A percentile compares a stretch with the other conserved stretches of the same genome.
Conservation (phyloP, 2,113 vertebrate species). For the Suncus etruscus region DNA sequence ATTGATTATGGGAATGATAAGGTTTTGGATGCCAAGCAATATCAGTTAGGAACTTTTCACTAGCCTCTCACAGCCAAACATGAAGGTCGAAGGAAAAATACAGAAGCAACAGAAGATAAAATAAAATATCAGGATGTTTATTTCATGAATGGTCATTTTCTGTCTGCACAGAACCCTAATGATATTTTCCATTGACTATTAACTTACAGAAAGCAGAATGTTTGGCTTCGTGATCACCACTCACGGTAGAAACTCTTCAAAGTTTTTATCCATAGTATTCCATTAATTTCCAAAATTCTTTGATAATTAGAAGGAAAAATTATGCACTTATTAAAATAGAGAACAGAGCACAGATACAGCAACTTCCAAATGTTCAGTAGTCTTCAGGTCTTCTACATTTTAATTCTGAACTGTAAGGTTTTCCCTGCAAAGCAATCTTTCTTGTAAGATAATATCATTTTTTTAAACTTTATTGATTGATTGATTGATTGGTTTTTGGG, state of each 20-base stretch:
- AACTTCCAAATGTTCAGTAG: conserved; percentile 18
- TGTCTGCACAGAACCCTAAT: background rate
- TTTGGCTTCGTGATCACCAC: background rate
- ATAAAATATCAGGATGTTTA: conserved; percentile 9
- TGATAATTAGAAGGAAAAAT: background rate
- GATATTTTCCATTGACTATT: background rate
- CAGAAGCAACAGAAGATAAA: conserved; percentile 20
- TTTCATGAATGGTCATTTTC: background rate
- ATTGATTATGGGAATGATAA: conserved; percentile 71
- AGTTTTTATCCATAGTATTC: background rate
- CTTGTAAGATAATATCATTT: background rate
- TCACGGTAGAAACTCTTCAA: background rate
- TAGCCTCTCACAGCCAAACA: conserved; percentile 10
- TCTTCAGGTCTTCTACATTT: conserved; percentile 31
- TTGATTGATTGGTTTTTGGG: no score
- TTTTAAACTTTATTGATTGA: background rate
- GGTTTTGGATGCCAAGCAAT: background rate
- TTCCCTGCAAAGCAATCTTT: background rate
- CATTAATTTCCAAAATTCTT: background rate
- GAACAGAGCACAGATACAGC: background rate
- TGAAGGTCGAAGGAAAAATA: conserved; percentile 54
- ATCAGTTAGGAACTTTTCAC: conserved; percentile 24
- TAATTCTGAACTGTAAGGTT: conserved; percentile 15
- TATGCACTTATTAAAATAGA: conserved; percentile 6
- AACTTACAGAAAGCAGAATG: background rate